Evolutionary conservation across 2,797 vertebrate species (phyloP), one percentile per base, ranked within the genome.

Genomic region (Sciaenops ocellatus): DNA sequence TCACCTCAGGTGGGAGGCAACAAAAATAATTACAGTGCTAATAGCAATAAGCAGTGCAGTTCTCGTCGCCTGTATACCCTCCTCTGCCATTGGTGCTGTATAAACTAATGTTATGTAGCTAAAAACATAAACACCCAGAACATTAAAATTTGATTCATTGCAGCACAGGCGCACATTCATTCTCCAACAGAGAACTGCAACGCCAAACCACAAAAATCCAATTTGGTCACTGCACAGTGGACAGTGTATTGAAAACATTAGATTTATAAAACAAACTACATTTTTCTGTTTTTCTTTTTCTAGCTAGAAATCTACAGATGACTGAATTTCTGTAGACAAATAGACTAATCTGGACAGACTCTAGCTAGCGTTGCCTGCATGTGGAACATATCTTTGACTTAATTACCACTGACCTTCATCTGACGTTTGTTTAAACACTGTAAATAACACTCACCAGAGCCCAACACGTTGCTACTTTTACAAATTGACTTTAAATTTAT

Each of bases 231-330:
- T 15, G 46, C 7, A 12, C 17, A 26, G 59, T 5, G 46, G 57
- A 60, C 3, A 50, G 51, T 24, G 30, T 42, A 10, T 8, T 50
- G 26, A 46, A 51, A 38, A 52, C 11, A 54, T 20, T n/a, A 0
- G 2, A 62, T 48, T 56, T 11, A 57, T 51, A 66, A 81, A 55
- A 50, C 15, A 73, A 46, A 52, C 8, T 56, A 5, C 18, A 51
- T 44, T 4, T 57, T n/a, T 16, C 20, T n/a, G 34, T 22, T 75
- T 69, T 50, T 38, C 6, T 48, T 73, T 22, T 3, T 48, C 24
- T 24, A 50, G 38, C 48, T 16, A 22, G 2, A 59, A 44, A 17
- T 48, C 6, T 17, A 47, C 41, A 28, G 24, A 18, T 22, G 60
- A 50, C 4, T 38, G 41, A 54, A 55, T 34, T 38, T 46, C 22